Evolutionary conservation across 1,140 invertebrate species (phyloP).

Genomic region (Bradynema listronoti): DNA sequence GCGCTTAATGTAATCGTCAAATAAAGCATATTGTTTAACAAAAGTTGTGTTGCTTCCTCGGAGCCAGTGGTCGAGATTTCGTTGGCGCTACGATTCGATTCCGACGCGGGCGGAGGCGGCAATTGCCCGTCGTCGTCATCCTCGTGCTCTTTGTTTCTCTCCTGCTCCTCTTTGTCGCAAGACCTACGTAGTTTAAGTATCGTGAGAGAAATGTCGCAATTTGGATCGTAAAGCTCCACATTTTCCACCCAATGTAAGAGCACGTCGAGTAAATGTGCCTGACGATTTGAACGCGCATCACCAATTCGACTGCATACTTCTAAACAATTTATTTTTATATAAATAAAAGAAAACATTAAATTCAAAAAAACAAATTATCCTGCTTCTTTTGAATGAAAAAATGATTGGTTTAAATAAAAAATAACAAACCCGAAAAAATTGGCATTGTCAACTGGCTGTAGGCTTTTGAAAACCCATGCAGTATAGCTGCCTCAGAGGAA

Average conservation of each 20-base stretch:
- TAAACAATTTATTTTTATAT: no score
- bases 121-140: no score
- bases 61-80: no score
- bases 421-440: slow-evolving; percentile 82
- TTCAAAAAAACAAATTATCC: no score
- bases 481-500: no score
- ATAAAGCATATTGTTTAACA: slow-evolving; percentile 95
- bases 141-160: no score
- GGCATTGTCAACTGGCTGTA: slow-evolving; percentile 96
- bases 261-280: slow-evolving; percentile 70
- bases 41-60: slow-evolving; percentile 99
- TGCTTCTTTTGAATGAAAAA: no score
- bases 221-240: slow-evolving; percentile 94
- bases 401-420: no score
- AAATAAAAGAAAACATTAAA: slow-evolving; percentile 60
- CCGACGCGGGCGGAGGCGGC: no score
- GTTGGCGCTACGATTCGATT: no score
- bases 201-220: slow-evolving; percentile 69
- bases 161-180: no score
- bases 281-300: slow-evolving; percentile 59
- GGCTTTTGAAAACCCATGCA: slow-evolving; percentile 78
- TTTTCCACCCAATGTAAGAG: slow-evolving; percentile 83
- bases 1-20: slow-evolving; percentile 94
- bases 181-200: slow-evolving; percentile 14
- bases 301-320: slow-evolving; percentile 94